phyloP scores from a whole-genome alignment of 2,888 invertebrate species.

The Aporophyla lueneburgensis region DNA sequence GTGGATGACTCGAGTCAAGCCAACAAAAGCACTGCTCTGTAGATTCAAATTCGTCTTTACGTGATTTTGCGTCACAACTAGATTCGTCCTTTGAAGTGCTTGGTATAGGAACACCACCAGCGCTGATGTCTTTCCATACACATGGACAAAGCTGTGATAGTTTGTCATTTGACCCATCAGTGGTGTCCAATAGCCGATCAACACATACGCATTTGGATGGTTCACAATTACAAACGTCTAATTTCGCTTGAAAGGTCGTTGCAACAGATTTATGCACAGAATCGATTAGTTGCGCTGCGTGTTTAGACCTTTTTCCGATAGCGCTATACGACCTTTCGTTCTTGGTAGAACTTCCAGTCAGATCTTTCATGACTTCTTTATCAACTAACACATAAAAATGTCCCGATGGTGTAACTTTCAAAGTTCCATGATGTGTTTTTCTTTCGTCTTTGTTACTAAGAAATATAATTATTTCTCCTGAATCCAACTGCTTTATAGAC shows the following conservation, averaged over 20 bases:
- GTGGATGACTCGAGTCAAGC: conserved; percentile 61
- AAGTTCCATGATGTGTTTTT: conserved; percentile 68
- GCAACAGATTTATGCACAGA: conserved; percentile 71
- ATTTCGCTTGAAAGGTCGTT: conserved; percentile 71
- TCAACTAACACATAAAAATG: conserved; percentile 77
- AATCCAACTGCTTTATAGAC: conserved; percentile 72
- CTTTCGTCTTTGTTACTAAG: conserved; percentile 66
- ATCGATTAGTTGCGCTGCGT: conserved; percentile 60
- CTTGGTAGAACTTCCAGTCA: conserved; percentile 52
- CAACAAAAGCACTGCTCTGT: conserved; percentile 68
- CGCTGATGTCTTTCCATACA: neutral
- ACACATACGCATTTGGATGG: conserved; percentile 72
- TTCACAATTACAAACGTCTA: conserved; percentile 67
- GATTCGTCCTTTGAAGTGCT: conserved; percentile 28
- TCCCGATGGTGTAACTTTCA: conserved; percentile 80
- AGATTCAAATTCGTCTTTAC: conserved; percentile 22
- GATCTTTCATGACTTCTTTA: conserved; percentile 64
- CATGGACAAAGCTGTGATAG: neutral
- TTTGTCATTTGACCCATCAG: conserved; percentile 21
- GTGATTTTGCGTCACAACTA: no score
- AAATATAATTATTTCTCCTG: conserved; percentile 75
- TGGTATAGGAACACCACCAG: neutral
- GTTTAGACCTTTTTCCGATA: conserved; percentile 33
- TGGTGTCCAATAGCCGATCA: conserved; percentile 48
- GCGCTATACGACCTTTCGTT: conserved; percentile 14